Base-by-base conservation (phyloP, 2,113 vertebrate genomes). In the Pluvialis apricaria region DNA sequence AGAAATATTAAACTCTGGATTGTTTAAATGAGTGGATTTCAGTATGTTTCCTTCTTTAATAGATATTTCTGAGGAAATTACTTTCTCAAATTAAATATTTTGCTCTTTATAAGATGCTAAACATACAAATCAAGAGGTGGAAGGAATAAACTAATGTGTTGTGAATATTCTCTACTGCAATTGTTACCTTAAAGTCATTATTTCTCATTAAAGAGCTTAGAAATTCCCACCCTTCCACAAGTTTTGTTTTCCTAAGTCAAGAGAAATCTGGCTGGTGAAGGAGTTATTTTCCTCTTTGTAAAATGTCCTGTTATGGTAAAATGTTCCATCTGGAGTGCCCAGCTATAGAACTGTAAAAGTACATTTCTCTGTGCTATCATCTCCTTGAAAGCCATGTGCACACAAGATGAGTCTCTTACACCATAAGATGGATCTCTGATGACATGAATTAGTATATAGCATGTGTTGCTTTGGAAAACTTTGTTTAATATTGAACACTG, bases 121-220 rank as follows among this genome's bases (percentile, higher is more conserved):
- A 65, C 20, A n/a, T 70, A 73, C 26, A 90, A 96, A 94, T 42
- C 70, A 95, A 32, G 66, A 93, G 70, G 61, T 96, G 82, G 81
- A 95, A 97, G 84, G 97, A 88, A 88, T 93, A 92, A 97, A 90
- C 52, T 75, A 90, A 42, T 87, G 80, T 85, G 97, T 95, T 82
- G 38, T 85, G 86, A 94, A 72, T 95, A 96, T 92, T 68, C 42
- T 91, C 26, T 92, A 66, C 62, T 83, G 51, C 44, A 94, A 47
- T 80, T 94, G 47, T 75, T 97, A 87, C 69, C 96, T 96, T 92
- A n/a, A 94, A 82, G 36, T 61, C 34, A 58, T 88, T 95, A 64
- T 52, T 28, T 95, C 81, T 92, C 44, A 64, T 49, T 95, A 95
- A 49, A 82, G 28, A 34, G 49, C 40, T 90, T 76, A 88, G 77